phyloP scores from a whole-genome alignment of 2,113 vertebrate species.

The Bucco capensis region DNA sequence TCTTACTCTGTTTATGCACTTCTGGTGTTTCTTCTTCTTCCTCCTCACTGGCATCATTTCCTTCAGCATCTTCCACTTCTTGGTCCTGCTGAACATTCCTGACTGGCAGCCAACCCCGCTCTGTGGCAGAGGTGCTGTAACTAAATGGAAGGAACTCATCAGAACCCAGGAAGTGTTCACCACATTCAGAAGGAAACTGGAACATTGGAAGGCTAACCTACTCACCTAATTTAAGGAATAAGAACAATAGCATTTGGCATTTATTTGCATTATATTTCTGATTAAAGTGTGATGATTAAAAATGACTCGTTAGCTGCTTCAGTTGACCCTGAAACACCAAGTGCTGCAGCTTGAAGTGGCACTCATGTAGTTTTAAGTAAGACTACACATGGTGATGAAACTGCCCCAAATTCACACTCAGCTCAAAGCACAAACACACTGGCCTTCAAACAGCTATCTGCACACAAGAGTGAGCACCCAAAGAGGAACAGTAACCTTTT shows the following conservation, averaged over 20 bases:
- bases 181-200: background rate
- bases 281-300: background rate
- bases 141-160: conserved; percentile 30
- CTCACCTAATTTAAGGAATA: background rate
- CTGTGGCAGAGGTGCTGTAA: conserved; percentile 56
- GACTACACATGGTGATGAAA: background rate
- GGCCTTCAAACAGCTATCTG: background rate
- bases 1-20: conserved; percentile 70
- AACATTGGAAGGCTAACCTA: background rate
- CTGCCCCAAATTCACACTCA: background rate
- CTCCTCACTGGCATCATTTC: conserved; percentile 60
- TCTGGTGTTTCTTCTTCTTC: conserved; percentile 67
- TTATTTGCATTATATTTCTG: background rate
- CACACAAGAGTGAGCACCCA: rapidly evolving
- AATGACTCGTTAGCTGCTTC: background rate
- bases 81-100: conserved; percentile 53
- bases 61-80: conserved; percentile 58
- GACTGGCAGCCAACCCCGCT: conserved; percentile 29
- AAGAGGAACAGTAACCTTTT: background rate
- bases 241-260: background rate
- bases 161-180: background rate
- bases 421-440: rapidly evolving
- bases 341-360: background rate
- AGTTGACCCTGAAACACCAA: background rate
- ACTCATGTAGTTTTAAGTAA: background rate